Evolutionary conservation across 2,888 invertebrate genomes (phyloP).

Genomic region (Dorcus parallelipipedus): DNA sequence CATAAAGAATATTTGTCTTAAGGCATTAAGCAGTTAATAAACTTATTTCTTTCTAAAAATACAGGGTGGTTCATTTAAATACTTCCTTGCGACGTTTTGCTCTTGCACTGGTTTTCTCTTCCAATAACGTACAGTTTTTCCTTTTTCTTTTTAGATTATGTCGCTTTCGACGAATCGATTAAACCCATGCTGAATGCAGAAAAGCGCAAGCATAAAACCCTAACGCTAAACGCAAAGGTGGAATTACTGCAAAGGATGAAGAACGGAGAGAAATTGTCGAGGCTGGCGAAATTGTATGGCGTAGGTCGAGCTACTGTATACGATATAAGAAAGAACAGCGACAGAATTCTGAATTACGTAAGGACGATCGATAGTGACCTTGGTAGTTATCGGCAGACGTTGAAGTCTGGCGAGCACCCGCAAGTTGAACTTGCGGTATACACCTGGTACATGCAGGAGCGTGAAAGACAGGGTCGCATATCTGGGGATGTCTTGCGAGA

Average conservation of each 20-base stretch:
- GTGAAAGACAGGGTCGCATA: neutral
- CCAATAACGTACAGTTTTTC: too few relatives aligned
- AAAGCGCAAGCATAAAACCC: conserved; percentile 7
- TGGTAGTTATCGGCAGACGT: neutral
- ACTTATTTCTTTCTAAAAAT: too few relatives aligned
- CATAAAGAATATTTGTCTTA: conserved; percentile 2
- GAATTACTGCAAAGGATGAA: neutral
- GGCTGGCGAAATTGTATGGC: conserved; percentile 3
- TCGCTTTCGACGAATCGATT: too few relatives aligned
- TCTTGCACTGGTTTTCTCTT: too few relatives aligned
- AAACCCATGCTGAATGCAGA: neutral
- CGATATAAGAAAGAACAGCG: conserved; percentile 2
- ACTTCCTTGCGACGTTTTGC: too few relatives aligned
- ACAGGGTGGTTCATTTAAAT: too few relatives aligned
- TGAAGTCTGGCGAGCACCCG: conserved; percentile 8
- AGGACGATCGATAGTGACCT: neutral
- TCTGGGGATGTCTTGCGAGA: conserved; percentile 6
- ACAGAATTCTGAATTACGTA: neutral
- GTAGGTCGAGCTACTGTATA: conserved; percentile 5
- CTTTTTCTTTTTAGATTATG: too few relatives aligned
- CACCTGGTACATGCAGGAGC: conserved; percentile 7
- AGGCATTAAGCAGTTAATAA: too few relatives aligned
- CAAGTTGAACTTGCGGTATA: conserved; percentile 7
- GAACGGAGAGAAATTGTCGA: neutral
- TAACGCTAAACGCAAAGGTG: conserved; percentile 3